phyloP scores from a whole-genome alignment of 2,888 invertebrate genomes.

The Metacarcinus magister region DNA sequence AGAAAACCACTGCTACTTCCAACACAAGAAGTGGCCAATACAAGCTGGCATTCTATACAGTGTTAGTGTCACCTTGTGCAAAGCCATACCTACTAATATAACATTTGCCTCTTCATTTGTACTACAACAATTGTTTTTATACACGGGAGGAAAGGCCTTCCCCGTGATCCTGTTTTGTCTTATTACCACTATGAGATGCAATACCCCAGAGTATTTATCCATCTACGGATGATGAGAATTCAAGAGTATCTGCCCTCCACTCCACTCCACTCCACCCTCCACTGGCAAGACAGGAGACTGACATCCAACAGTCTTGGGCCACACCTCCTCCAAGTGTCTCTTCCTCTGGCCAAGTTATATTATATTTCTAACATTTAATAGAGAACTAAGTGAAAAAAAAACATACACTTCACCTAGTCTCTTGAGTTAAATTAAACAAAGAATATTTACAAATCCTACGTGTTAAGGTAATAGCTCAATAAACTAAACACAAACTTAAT shows the following conservation, averaged over 20 bases:
- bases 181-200: constrained; percentile 40
- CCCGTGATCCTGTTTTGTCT: background rate
- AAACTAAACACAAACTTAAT: background rate
- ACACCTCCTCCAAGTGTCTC: background rate
- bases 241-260: background rate
- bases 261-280: background rate
- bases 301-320: background rate
- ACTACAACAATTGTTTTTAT: constrained; percentile 43
- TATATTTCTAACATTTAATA: background rate
- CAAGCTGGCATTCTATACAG: background rate
- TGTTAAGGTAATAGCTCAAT: background rate
- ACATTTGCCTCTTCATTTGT: constrained; percentile 49
- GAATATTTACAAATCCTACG: background rate
- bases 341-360: constrained; percentile 35
- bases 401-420: background rate
- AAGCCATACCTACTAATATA: background rate
- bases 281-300: background rate
- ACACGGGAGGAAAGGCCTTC: background rate
- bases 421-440: constrained; percentile 26
- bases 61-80: background rate
- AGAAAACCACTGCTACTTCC: constrained; percentile 34
- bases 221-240: background rate
- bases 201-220: background rate
- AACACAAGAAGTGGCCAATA: constrained; percentile 14
- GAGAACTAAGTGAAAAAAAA: background rate